A percentile compares a stretch with the other conserved stretches of the same genome.
Evolutionary conservation across 2,113 vertebrate genomes (phyloP).

Genomic region (Haplochromis burtoni): DNA sequence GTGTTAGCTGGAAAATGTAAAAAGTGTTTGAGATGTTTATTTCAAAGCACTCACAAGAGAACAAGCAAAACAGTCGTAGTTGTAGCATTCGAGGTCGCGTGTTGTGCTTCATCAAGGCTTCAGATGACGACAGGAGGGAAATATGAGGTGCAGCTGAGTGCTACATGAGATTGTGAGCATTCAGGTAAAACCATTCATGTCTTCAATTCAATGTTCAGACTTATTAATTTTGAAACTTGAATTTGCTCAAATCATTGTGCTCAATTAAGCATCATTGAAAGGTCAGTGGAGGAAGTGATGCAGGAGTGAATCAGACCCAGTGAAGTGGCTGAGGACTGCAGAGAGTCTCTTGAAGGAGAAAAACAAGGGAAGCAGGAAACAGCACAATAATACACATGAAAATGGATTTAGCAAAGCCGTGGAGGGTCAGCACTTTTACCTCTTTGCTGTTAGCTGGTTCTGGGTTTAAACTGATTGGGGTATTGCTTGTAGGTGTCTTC

Average conservation of each 20-base stretch:
- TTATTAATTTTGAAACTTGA: background rate
- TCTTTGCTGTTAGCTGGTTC: background rate
- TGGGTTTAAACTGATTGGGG: background rate
- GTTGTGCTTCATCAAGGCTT: background rate
- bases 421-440: background rate
- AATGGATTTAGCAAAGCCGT: background rate
- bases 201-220: background rate
- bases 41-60: background rate
- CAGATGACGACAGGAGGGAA: background rate
- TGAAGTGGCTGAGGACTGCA: background rate
- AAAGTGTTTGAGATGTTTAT: background rate
- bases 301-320: background rate
- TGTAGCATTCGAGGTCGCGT: background rate
- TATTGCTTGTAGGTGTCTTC: background rate
- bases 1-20: background rate
- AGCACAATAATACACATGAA: background rate
- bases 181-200: background rate
- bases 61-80: background rate
- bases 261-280: background rate
- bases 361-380: background rate
- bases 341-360: background rate
- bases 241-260: background rate
- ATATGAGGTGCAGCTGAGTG: background rate
- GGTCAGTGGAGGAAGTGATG: background rate
- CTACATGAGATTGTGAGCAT: background rate